Evolutionary conservation across 2,888 invertebrate species (phyloP).

Genomic region (Nomada ruficornis): DNA sequence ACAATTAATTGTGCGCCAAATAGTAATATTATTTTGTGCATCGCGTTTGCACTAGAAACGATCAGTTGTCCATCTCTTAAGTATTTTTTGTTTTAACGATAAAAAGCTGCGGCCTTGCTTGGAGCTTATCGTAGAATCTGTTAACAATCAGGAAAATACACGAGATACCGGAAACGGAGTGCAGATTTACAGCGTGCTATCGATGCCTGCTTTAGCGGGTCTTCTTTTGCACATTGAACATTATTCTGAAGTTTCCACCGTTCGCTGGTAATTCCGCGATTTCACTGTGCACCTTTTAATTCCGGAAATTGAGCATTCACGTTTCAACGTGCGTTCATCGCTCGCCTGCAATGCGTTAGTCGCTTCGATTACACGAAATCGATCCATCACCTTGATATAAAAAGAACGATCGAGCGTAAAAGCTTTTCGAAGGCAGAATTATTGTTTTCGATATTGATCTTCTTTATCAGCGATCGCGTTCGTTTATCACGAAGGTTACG

Average conservation of each 20-base stretch:
- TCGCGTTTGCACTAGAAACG: too few species aligned
- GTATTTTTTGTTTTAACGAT: too few species aligned
- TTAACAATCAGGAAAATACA: background rate
- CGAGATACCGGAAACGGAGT: slow-evolving; percentile 7
- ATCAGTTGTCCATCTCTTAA: too few species aligned
- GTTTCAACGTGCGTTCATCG: slow-evolving; percentile 30
- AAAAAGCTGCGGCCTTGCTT: too few species aligned
- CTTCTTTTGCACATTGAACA: background rate
- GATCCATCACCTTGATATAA: background rate
- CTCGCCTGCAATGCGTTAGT: slow-evolving; percentile 9
- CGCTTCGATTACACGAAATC: slow-evolving; percentile 29
- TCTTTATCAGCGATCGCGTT: background rate
- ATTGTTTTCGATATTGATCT: slow-evolving; percentile 6
- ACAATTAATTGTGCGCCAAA: too few species aligned
- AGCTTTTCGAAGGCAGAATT: background rate
- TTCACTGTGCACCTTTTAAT: slow-evolving; percentile 37
- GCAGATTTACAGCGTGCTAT: slow-evolving; percentile 7
- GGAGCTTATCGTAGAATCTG: background rate
- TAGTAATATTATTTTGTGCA: background rate
- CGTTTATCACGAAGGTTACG: slow-evolving; percentile 5
- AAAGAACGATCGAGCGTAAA: background rate
- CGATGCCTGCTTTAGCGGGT: slow-evolving; percentile 1
- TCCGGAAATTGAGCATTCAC: slow-evolving; percentile 39
- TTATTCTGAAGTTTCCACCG: slow-evolving; percentile 12
- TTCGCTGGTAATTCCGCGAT: slow-evolving; percentile 39